phyloP scores from a whole-genome alignment of 30 jellyfish, hydroid and myxozoan genomes.

The Kudoa iwatai region DNA sequence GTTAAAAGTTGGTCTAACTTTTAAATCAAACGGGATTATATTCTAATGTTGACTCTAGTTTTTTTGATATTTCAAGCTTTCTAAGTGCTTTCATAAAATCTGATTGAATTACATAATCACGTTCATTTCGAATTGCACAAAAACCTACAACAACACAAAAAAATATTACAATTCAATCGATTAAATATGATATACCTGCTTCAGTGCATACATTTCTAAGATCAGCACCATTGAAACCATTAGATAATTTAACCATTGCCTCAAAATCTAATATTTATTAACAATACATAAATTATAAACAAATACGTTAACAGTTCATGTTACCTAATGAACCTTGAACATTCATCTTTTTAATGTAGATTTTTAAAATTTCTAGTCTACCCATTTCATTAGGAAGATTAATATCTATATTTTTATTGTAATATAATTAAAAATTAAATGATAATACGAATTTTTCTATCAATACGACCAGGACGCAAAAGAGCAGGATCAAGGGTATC shows the following conservation, averaged over 20 bases:
- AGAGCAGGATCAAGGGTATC: constrained; percentile 88
- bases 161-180: no score
- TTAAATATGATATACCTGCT: constrained; percentile 89
- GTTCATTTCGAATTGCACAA: constrained; percentile 69
- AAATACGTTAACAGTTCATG: no score
- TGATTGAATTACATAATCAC: constrained; percentile 67
- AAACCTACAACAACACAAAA: no score
- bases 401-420: constrained; percentile 6
- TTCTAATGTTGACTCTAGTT: constrained; percentile 51
- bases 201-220: constrained; percentile 78
- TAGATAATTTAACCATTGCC: constrained; percentile 60
- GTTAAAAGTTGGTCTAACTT: no score
- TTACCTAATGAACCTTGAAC: no score
- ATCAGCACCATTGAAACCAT: constrained; percentile 91
- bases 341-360: constrained; percentile 14
- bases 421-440: no score
- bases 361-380: constrained; percentile 50
- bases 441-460: constrained; percentile 65
- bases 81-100: constrained; percentile 88
- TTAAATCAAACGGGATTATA: no score
- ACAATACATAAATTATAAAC: no score
- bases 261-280: constrained; percentile 28
- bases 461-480: constrained; percentile 70
- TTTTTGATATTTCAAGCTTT: constrained; percentile 26
- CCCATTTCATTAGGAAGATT: constrained; percentile 84